Percentiles rank a stretch among this genome's conserved stretches.
These are phyloP conservation scores for Drosophila nikananu DNA, from an alignment of 1,140 invertebrate species.

Conservation along the genomic window DNA sequence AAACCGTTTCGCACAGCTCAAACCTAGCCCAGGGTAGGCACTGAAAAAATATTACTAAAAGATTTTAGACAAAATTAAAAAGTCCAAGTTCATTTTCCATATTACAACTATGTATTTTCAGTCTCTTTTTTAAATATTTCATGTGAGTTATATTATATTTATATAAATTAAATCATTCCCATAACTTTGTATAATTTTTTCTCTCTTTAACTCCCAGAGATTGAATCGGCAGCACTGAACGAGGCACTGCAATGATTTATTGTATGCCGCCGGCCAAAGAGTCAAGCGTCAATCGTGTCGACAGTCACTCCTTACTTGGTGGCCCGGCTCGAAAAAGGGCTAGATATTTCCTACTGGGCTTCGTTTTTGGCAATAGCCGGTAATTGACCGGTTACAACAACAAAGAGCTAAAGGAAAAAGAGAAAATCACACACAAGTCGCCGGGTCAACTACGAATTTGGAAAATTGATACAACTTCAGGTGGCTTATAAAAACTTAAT, in stretches of 20 bases:
- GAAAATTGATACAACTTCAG: constrained; percentile 6
- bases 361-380: constrained; percentile 45
- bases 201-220: constrained; percentile 8
- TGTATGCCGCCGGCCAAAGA: constrained; percentile 59
- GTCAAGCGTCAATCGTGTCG: constrained; percentile 67
- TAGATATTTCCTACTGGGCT: constrained; percentile 66
- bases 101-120: not conserved
- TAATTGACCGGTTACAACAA: constrained; percentile 30
- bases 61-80: accelerated
- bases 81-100: not conserved
- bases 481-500: constrained; percentile 5
- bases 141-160: not conserved
- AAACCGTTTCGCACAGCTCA: constrained; percentile 11
- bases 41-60: not conserved
- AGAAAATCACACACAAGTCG: constrained; percentile 44
- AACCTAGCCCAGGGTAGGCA: not conserved
- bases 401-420: constrained; percentile 7
- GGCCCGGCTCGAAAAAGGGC: constrained; percentile 53
- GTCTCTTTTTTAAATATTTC: not conserved
- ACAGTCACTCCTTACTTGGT: constrained; percentile 57
- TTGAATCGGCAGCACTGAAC: constrained; percentile 29
- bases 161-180: not conserved
- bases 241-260: constrained; percentile 64
- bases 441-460: constrained; percentile 19
- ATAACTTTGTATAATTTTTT: not conserved